Base-by-base conservation (phyloP, 1,140 invertebrate genomes). In the Coptotermes formosanus region DNA sequence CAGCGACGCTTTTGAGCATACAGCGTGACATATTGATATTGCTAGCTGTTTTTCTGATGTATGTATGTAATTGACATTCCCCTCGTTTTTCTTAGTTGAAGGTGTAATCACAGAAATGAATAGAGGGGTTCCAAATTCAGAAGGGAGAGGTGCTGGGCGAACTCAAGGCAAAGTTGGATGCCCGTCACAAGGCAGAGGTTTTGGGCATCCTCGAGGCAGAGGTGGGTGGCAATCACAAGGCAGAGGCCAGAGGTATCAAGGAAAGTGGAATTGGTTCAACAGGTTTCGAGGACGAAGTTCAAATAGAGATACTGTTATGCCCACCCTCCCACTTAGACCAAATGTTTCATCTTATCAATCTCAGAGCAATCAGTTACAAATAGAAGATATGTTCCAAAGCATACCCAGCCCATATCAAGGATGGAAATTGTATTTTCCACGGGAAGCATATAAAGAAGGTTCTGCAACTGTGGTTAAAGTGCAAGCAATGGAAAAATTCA, bases 401-500 rank as follows among this genome's bases (percentile, higher is more conserved):
- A 55, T 83, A 45, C 82, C 45, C 12, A 45, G 86, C 23, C 86
- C 86, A 14, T 86, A 86, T 48, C 45, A 48, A 64, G 86, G 86
- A 21, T 86, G 86, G 86, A 86, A 86, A 19, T 83, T 86, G 32
- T 86, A 86, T 87, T 87, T 81, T 88, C 87, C 85, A 88, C 88
- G 91, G 92, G 87, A 88, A 94, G 94, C 92, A 85, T 93, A 92
- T 88, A 90, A 91, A 88, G 89, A 91, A 85, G 88, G 89, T 85
- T 90, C 91, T 75, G 88, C 90, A 84, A 91, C 92, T 64, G 87
- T 92, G 30, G 89, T 90, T 64, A 93, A 93, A 90, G 90, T 94
- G 16, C 90, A 92, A 88, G 89, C 91, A 87, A 90, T 93, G 83
- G 91, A 93, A 90, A 87, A 88, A 19, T 95, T 93, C 88, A 91